Percentiles rank a stretch among this genome's conserved stretches.
Evolutionary conservation across 2,888 invertebrate species (phyloP).

Genomic region (Ectemnius continuus): DNA sequence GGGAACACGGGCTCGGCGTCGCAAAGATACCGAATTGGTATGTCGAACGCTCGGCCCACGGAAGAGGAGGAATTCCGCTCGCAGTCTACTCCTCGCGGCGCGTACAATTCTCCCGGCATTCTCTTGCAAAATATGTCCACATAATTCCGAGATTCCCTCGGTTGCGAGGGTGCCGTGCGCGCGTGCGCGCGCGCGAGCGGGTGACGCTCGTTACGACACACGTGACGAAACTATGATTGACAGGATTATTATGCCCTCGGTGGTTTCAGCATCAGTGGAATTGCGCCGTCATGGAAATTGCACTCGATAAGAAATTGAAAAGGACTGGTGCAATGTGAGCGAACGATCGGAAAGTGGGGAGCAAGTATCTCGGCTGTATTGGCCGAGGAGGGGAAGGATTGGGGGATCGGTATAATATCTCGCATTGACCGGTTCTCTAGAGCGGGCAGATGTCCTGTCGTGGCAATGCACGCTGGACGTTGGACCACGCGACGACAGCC

Average conservation of each 20-base stretch:
- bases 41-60: slow-evolving; percentile 43
- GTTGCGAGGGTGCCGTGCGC: too few species aligned
- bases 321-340: neutral
- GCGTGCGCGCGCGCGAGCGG: too few species aligned
- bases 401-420: slow-evolving; percentile 21
- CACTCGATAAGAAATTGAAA: too few species aligned
- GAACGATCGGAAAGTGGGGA: neutral
- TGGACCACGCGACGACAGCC: slow-evolving; percentile 40
- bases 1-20: slow-evolving; percentile 25
- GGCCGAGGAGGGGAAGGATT: slow-evolving; percentile 44
- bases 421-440: slow-evolving; percentile 35
- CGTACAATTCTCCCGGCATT: neutral
- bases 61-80: slow-evolving; percentile 21
- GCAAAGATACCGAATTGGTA: slow-evolving; percentile 51
- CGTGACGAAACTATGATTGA: too few species aligned
- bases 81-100: slow-evolving; percentile 22
- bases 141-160: too few species aligned
- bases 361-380: slow-evolving; percentile 27
- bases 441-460: slow-evolving; percentile 11
- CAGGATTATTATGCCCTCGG: too few species aligned
- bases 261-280: too few species aligned
- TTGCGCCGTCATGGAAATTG: too few species aligned
- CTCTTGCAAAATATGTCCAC: too few species aligned
- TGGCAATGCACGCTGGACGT: neutral
- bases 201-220: too few species aligned